Base-by-base conservation (phyloP, 2,797 vertebrate genomes). In the Cirrhinus mrigala region DNA sequence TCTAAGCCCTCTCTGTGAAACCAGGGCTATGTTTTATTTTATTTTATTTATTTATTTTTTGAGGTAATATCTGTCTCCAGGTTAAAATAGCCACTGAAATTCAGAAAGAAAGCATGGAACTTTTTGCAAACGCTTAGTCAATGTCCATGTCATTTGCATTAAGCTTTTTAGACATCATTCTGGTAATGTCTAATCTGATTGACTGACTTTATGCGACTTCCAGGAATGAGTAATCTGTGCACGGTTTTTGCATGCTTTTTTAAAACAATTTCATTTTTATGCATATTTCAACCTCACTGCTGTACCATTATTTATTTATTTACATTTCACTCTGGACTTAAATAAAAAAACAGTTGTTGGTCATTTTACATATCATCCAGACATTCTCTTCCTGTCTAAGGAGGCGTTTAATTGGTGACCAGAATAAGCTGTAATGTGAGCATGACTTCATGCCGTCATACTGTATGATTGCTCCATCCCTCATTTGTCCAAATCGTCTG, bases 381-480 rank as follows among this genome's bases (percentile, higher is more conserved):
- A 46, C 7, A 14, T 33, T 78, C n/a, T 78, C 15, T 60, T 78
- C n/a, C 76, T 60, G 56, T 60, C 8, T 24, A 44, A 77, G 75
- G 8, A 40, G 76, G 76, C 56, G 40, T 79, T 79, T 50, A 69
- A 70, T 56, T 81, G 66, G 9, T 44, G 46, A 29, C 27, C 66
- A 40, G 64, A 69, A 54, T 54, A 54, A 18, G 29, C 29, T 24
- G 48, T 48, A 71, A 0, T 29, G n/a, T 27, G 16, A 20, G 56
- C 54, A 78, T n/a, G 76, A 78, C 76, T 78, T 78, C 15, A 46
- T 79, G 76, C 15, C 76, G 76, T 79, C 76, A 62, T 27, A 68
- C 64, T 29, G 29, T 33, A 62, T 62, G 76, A 62, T 27, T 62
- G 37, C 76, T 62, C 37, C 27, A 79, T 50, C 24, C 27, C 12